These are phyloP conservation scores for Fregata magnificens DNA, from an alignment of 2,113 vertebrate species.

Conservation along the genomic window DNA sequence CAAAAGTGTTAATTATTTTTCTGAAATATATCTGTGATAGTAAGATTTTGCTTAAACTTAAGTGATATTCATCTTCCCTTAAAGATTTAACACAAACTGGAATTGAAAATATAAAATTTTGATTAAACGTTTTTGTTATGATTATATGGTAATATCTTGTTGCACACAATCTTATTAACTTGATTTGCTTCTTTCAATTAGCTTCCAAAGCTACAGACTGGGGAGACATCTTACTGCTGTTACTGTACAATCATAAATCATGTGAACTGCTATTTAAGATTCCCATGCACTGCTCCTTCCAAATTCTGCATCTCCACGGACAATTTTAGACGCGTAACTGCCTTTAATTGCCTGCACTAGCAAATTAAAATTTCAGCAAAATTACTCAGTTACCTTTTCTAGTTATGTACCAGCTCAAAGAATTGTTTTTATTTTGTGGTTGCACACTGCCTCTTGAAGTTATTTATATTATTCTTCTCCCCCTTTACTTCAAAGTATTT, in stretches of 20 bases:
- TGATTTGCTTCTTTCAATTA: conserved; percentile 47
- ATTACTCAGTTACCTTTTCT: neutral
- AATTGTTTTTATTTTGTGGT: neutral
- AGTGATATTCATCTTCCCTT: neutral
- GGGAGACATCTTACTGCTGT: neutral
- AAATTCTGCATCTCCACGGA: neutral
- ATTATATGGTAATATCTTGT: neutral
- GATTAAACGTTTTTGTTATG: conserved; percentile 13
- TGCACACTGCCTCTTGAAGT: neutral
- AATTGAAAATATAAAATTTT: neutral
- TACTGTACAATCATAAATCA: neutral
- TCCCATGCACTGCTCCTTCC: neutral
- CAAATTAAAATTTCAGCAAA: conserved; percentile 43
- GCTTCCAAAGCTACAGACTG: neutral
- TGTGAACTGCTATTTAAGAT: conserved; percentile 1
- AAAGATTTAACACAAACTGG: neutral
- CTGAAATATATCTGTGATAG: neutral
- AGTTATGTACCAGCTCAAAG: neutral
- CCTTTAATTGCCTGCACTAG: neutral
- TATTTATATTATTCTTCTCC: neutral
- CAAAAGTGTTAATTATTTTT: neutral
- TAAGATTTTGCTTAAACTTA: neutral
- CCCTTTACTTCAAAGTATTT: neutral
- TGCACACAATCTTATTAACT: conserved; percentile 20
- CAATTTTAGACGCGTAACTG: neutral